phyloP scores from a whole-genome alignment of 2,888 invertebrate genomes.

The Rhagophthalmus giganteus region DNA sequence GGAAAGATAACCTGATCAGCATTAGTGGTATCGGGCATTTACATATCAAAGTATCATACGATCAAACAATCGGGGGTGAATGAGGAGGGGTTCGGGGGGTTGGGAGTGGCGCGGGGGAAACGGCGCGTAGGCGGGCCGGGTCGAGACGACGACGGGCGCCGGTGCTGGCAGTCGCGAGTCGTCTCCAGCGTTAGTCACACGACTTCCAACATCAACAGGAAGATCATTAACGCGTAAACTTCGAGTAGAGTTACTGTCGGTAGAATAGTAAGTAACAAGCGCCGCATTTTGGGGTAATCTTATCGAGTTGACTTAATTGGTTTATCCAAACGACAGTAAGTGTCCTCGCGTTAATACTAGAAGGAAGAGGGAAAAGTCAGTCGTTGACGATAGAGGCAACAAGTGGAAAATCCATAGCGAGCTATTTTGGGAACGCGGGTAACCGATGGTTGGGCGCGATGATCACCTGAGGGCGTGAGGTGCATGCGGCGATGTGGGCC shows the following conservation, averaged over 20 bases:
- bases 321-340: too few relatives aligned
- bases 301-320: too few relatives aligned
- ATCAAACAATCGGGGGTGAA: slow-evolving; percentile 41
- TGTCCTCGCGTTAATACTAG: slow-evolving; percentile 31
- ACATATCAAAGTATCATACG: slow-evolving; percentile 22
- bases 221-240: slow-evolving; percentile 22
- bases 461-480: slow-evolving; percentile 50
- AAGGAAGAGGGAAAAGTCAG: slow-evolving; percentile 29
- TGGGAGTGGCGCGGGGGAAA: slow-evolving; percentile 30
- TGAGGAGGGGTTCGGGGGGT: slow-evolving; percentile 45
- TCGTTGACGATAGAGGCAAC: slow-evolving; percentile 40
- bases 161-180: slow-evolving; percentile 56
- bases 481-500: slow-evolving; percentile 51
- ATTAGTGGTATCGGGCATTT: slow-evolving; percentile 15
- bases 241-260: slow-evolving; percentile 9
- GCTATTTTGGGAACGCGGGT: slow-evolving; percentile 40
- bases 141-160: slow-evolving; percentile 46
- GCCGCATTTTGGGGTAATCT: too few relatives aligned
- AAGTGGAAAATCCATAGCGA: slow-evolving; percentile 44
- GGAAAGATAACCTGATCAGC: not conserved
- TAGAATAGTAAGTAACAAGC: not conserved
- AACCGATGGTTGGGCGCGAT: slow-evolving; percentile 47
- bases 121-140: slow-evolving; percentile 47
- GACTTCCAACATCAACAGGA: slow-evolving; percentile 30
- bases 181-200: slow-evolving; percentile 45